These are phyloP conservation scores for Ranitomeya variabilis DNA, from an alignment of 2,113 vertebrate genomes.

Conservation along the genomic window DNA sequence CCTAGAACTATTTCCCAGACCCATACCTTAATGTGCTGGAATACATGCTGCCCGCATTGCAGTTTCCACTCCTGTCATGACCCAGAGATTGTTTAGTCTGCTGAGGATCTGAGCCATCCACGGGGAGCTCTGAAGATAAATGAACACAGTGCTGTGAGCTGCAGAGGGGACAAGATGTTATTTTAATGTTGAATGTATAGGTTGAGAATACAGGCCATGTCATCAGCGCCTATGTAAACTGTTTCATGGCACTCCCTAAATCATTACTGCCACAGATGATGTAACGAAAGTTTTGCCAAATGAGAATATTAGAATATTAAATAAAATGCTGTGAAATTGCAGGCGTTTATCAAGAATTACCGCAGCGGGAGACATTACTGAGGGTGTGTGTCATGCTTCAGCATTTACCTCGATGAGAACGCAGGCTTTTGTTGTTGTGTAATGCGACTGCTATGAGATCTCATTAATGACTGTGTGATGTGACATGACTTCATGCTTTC, in stretches of 20 bases:
- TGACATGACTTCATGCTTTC: not conserved
- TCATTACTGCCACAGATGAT: slow-evolving; percentile 3
- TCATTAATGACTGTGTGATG: not conserved
- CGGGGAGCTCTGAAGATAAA: slow-evolving; percentile 50
- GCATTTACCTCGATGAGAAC: not conserved
- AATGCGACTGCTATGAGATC: not conserved
- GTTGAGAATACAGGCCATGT: not conserved
- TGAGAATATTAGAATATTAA: not conserved
- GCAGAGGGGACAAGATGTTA: slow-evolving; percentile 17
- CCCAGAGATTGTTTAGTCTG: slow-evolving; percentile 49
- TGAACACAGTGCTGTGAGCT: slow-evolving; percentile 16
- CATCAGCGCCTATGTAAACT: not conserved
- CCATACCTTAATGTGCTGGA: not conserved
- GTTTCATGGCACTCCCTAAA: slow-evolving; percentile 15
- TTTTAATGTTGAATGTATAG: slow-evolving; percentile 33
- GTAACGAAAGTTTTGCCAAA: not conserved
- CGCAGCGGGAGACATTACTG: slow-evolving; percentile 13
- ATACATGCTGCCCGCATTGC: slow-evolving; percentile 20
- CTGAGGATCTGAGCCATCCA: slow-evolving; percentile 17
- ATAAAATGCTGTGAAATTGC: not conserved
- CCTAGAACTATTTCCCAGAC: slow-evolving; percentile 1
- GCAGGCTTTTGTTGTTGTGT: not conserved
- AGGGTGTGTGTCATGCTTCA: slow-evolving; percentile 13
- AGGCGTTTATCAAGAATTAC: not conserved
- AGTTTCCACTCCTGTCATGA: slow-evolving; percentile 33